Conservation (phyloP, 1,140 invertebrate genomes). For the Drosophila equinoxialis region DNA sequence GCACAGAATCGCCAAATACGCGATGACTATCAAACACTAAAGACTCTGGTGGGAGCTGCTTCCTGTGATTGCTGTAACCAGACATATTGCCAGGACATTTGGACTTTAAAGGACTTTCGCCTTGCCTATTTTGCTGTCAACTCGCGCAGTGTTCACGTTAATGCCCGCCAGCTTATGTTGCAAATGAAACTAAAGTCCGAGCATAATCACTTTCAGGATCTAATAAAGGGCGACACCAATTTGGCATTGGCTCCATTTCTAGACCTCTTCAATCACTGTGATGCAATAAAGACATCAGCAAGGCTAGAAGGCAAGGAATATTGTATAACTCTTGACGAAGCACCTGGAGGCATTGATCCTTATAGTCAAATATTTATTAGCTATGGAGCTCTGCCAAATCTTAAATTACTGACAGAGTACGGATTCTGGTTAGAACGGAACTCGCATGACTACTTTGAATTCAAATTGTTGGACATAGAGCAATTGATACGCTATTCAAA, state of each 20-base stretch:
- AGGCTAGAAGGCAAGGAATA: constrained; percentile 68
- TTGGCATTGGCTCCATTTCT: constrained; percentile 90
- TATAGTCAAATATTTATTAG: constrained; percentile 89
- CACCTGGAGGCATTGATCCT: constrained; percentile 83
- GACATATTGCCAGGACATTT: constrained; percentile 79
- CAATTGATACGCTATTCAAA: constrained; percentile 70
- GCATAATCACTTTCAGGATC: constrained; percentile 53
- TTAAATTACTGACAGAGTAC: constrained; percentile 88
- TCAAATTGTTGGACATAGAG: constrained; percentile 84
- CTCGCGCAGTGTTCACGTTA: constrained; percentile 87
- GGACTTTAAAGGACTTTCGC: constrained; percentile 82
- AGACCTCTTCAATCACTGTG: constrained; percentile 91
- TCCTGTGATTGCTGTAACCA: constrained; percentile 78
- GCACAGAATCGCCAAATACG: constrained; percentile 78
- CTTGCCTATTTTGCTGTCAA: constrained; percentile 90
- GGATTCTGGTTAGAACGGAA: constrained; percentile 88
- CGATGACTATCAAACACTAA: constrained; percentile 47
- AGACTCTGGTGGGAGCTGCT: constrained; percentile 26
- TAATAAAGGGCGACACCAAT: constrained; percentile 84
- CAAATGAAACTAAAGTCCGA: constrained; percentile 34
- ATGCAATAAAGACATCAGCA: constrained; percentile 84
- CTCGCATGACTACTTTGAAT: constrained; percentile 85
- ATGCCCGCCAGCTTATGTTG: constrained; percentile 45
- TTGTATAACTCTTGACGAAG: constrained; percentile 84
- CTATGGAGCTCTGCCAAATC: constrained; percentile 89